Percentiles rank a stretch among this genome's conserved stretches.
These are phyloP conservation scores for Dipodomys ordii DNA, from an alignment of 2,113 vertebrate species.

Conservation along the genomic window DNA sequence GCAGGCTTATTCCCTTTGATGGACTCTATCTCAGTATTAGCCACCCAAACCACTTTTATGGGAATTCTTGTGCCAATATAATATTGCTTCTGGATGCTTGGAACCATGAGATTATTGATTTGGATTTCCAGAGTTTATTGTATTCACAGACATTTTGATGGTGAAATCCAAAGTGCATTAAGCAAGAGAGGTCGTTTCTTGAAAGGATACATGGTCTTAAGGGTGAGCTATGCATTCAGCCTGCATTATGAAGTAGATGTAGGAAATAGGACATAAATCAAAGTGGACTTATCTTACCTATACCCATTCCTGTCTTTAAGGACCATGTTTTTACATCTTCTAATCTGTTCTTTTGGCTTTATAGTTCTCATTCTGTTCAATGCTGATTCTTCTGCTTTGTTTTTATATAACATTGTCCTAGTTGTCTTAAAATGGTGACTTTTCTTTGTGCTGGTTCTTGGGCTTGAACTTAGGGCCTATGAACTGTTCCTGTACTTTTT, in stretches of 20 bases:
- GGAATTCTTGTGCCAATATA: background rate
- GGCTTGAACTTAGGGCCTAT: no score
- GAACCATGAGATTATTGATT: background rate
- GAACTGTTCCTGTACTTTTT: no score
- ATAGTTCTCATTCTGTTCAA: background rate
- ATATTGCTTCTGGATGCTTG: background rate
- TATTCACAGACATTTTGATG: slow-evolving; percentile 15
- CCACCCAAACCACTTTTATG: background rate
- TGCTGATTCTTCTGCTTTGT: slow-evolving; percentile 12
- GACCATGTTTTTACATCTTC: background rate
- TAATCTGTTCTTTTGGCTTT: background rate
- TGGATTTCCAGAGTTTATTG: background rate
- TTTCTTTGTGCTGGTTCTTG: no score
- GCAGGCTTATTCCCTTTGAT: background rate
- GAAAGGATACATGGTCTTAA: background rate
- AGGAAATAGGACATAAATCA: background rate
- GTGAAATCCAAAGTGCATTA: background rate
- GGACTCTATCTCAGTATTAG: background rate
- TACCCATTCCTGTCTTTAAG: background rate
- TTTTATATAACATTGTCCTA: background rate
- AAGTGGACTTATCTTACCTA: background rate
- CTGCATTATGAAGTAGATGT: background rate
- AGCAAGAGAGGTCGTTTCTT: background rate
- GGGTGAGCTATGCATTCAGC: background rate
- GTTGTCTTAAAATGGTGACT: background rate